Evolutionary conservation across 1,140 invertebrate genomes (phyloP), one percentile per base, ranked within the genome.

Genomic region (Ceratina australensis): DNA sequence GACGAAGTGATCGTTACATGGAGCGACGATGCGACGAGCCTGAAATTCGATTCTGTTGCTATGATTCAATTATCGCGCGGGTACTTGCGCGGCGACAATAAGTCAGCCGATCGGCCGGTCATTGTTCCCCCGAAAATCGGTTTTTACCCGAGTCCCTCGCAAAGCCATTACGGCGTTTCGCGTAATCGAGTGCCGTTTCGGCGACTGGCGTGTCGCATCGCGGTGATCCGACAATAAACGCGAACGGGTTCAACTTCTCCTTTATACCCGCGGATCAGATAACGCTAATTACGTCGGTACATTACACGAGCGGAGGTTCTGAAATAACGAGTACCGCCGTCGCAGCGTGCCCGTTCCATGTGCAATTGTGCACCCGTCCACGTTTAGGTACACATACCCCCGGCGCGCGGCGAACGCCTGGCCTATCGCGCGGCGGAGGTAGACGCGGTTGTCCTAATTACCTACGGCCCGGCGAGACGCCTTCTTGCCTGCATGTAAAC

Each of bases 401-500:
- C 33, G 33, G 33, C 33, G 33, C 33, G 33, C 33, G 33, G 33
- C 33, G 33, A 42, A 42, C 83, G 65, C 78, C 82, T 67, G 68
- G 72, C 83, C 83, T 85, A 85, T 81, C 83, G 83, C 72, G 71
- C 75, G 10, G 71, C 75, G 10, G 33, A 85, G 73, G 56, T 74
- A 83, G 75, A 78, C 74, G 66, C 61, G 78, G 83, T 63, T 76
- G 79, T 77, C 82, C 82, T 84, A 84, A 83, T 84, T 84, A 83
- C 82, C 78, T 80, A 80, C 68, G 74, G 64, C 65, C 56, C 83
- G 82, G 66, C 79, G 75, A 84, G 75, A 84, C 72, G 82, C 83
- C 79, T 85, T 85, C 83, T 85, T 85, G 83, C 75, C 52, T 80
- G 83, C 83, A 85, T 85, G 83, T 85, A 85, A 85, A 85, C 83